These are phyloP conservation scores for Mirza zaza DNA, from an alignment of 2,113 vertebrate species.

Conservation along the genomic window DNA sequence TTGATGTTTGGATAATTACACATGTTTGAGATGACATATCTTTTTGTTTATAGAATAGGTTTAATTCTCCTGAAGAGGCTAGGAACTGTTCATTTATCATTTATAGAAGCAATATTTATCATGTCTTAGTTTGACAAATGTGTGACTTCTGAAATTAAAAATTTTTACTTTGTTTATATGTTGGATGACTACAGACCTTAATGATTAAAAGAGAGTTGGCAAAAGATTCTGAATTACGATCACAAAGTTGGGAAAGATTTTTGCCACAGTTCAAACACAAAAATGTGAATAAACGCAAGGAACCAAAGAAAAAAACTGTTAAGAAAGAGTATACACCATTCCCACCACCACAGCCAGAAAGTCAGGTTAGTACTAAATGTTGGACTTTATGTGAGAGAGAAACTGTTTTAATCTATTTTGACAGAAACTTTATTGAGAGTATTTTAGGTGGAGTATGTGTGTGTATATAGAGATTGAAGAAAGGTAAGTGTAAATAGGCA, in stretches of 20 bases:
- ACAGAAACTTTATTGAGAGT: background rate
- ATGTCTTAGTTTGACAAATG: conserved; percentile 25
- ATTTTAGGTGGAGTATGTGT: background rate
- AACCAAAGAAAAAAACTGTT: conserved; percentile 92
- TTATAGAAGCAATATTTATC: conserved; percentile 11
- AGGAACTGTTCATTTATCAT: background rate
- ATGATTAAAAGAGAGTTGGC: conserved; percentile 98
- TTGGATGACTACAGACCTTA: conserved; percentile 88
- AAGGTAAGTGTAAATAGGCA: background rate
- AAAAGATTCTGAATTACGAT: conserved; percentile 92
- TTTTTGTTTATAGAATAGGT: background rate
- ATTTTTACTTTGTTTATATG: conserved; percentile 52
- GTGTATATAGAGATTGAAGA: background rate
- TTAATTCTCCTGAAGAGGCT: background rate
- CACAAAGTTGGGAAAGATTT: conserved; percentile 96
- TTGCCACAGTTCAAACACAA: conserved; percentile 95
- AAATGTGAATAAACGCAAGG: conserved; percentile 94
- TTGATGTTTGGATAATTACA: background rate
- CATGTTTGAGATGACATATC: background rate
- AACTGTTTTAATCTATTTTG: background rate
- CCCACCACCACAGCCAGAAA: conserved; percentile 95
- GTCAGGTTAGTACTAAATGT: conserved; percentile 87
- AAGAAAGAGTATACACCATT: conserved; percentile 98
- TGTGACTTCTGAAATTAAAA: conserved; percentile 38
- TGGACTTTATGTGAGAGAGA: background rate